A percentile compares a stretch with the other conserved stretches of the same genome.
Evolutionary conservation across 2,797 vertebrate genomes (phyloP).

Genomic region (Sebastes vulpes): DNA sequence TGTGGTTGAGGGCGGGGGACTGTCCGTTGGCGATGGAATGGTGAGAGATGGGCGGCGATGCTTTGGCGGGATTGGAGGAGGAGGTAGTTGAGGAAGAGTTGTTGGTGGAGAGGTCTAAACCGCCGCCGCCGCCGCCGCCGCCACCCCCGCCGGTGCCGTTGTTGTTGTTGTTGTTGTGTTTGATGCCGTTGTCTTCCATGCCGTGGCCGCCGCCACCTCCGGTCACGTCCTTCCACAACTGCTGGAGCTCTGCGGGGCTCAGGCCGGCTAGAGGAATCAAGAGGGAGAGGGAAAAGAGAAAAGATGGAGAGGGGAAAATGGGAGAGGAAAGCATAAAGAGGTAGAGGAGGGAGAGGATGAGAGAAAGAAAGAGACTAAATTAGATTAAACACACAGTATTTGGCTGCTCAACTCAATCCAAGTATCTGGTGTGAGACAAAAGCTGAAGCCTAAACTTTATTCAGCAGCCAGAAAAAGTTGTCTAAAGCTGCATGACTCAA

Average conservation of each 20-base stretch:
- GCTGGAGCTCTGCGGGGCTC: conserved; percentile 98
- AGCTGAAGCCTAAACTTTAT: background rate
- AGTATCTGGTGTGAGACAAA: background rate
- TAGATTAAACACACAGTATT: background rate
- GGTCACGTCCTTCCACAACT: conserved; percentile 99
- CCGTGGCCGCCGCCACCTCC: conserved; percentile 85
- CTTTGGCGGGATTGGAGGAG: conserved; percentile 91
- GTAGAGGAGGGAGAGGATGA: background rate
- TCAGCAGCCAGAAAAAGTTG: conserved; percentile 2
- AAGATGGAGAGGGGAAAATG: background rate
- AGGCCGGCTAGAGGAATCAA: conserved; percentile 87
- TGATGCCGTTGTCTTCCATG: conserved; percentile 98
- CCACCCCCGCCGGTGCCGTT: conserved; percentile 45
- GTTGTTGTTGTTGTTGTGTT: conserved; percentile 85
- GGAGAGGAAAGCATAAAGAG: no score
- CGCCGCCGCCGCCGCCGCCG: conserved; percentile 91
- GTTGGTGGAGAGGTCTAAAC: conserved; percentile 97
- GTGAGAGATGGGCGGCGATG: conserved; percentile 97
- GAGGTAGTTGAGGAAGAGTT: conserved; percentile 98
- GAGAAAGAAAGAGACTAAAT: background rate
- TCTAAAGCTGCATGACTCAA: background rate
- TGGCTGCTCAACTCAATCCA: background rate
- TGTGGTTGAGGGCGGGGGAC: conserved; percentile 95
- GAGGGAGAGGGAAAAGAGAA: background rate
- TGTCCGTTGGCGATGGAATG: conserved; percentile 96